Percentiles rank a stretch among this genome's conserved stretches.
These are phyloP conservation scores for Glyptemys insculpta DNA, from an alignment of 2,797 vertebrate species.

Conservation along the genomic window DNA sequence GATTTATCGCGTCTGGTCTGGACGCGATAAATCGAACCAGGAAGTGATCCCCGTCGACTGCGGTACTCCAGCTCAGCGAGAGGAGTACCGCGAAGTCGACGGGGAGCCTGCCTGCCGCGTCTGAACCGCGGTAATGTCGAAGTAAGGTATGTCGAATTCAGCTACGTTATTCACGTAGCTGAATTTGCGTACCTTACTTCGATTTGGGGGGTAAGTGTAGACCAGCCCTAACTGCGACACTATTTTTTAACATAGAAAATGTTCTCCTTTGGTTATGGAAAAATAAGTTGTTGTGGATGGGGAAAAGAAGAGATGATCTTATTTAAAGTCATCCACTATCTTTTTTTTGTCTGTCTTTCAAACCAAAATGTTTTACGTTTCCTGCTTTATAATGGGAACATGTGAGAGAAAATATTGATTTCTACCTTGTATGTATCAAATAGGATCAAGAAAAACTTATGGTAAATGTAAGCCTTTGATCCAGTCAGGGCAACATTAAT, in stretches of 20 bases:
- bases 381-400: background rate
- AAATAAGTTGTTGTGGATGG: background rate
- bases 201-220: no score
- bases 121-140: no score
- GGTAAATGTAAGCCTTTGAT: background rate
- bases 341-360: background rate
- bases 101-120: no score
- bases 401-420: constrained; percentile 15
- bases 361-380: background rate
- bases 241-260: background rate
- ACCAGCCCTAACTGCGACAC: background rate
- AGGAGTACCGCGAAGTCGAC: no score
- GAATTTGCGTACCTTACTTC: no score
- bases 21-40: no score
- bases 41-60: no score
- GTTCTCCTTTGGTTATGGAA: background rate
- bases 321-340: constrained; percentile 26
- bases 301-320: constrained; percentile 7
- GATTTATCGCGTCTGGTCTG: no score
- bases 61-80: no score
- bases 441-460: background rate
- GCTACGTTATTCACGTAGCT: no score
- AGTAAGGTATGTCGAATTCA: no score
- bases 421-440: background rate
- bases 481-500: background rate